These are phyloP conservation scores for Urophycis tenuis DNA, from an alignment of 2,797 vertebrate genomes.

Conservation along the genomic window DNA sequence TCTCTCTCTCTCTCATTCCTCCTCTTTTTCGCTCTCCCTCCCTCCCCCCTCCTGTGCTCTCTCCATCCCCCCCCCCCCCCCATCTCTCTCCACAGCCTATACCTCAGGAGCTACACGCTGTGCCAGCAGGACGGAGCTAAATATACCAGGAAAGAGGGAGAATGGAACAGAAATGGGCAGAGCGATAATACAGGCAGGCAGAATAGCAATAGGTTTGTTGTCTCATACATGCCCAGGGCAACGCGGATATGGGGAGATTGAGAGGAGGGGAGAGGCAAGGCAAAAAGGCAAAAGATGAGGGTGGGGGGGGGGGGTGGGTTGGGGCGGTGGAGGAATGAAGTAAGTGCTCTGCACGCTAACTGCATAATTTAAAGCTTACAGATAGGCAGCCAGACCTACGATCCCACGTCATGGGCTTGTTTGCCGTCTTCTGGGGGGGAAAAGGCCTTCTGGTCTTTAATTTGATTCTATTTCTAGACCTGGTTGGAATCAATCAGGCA, in stretches of 20 bases:
- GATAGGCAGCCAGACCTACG: slow-evolving; percentile 41
- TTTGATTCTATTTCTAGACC: slow-evolving; percentile 11
- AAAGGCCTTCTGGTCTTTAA: slow-evolving; percentile 19
- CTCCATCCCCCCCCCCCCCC: not conserved
- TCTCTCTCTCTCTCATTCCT: not conserved
- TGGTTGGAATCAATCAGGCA: slow-evolving; percentile 11
- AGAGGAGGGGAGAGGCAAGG: not conserved
- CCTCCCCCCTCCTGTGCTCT: not conserved
- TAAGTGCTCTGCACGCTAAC: slow-evolving; percentile 48
- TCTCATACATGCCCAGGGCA: not conserved
- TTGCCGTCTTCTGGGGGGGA: slow-evolving; percentile 16
- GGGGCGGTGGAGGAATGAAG: slow-evolving; percentile 34
- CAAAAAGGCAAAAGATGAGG: slow-evolving; percentile 33
- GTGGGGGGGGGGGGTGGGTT: slow-evolving; percentile 20
- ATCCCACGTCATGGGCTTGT: slow-evolving; percentile 35
- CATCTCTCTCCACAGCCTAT: not conserved
- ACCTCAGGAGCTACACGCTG: not conserved
- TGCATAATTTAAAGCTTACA: slow-evolving; percentile 65
- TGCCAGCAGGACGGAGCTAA: not conserved
- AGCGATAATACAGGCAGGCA: not conserved
- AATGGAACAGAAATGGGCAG: not conserved
- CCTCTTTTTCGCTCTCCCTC: not conserved
- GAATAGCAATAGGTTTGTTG: not conserved
- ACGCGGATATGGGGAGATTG: not conserved
- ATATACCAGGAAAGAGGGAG: not conserved